Evolutionary conservation across 2,888 invertebrate species (phyloP), one percentile per base, ranked within the genome.

Genomic region (Lasius fuliginosus): DNA sequence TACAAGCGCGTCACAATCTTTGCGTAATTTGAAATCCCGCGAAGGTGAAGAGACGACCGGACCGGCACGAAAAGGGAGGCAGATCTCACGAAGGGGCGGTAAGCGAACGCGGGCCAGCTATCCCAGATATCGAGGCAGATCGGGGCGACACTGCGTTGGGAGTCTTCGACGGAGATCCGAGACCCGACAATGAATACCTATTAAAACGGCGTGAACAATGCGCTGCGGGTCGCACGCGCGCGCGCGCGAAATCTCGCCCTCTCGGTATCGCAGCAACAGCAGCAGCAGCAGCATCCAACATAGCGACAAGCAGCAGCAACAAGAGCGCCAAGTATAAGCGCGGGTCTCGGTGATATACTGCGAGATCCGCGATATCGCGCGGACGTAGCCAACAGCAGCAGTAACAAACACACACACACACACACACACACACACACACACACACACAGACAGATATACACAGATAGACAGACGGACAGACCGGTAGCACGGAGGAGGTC

Each of bases 201-300:
- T 94, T 94, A 94, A 94, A 94, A 92, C 91, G 92, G 94, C 92
- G 94, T 92, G 94, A 94, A 94, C 94, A 94, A 94, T 94, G 92
- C 92, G 84, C 65, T 71, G 40, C 83, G 76, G 67, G 82, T 64
- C 87, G 23, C 23, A 23, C 23, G 23, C 23, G 23, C 23, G 87
- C 67, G 71, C 74, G 81, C 86, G 88, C 65, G 76, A 68, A 68
- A 81, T 74, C 81, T 69, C 84, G 82, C 69, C 76, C 84, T 82
- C 82, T 69, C 69, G 83, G 85, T 86, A 90, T 90, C 90, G 88
- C 84, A 83, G 76, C 86, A 79, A 87, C 86, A 86, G 86, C 49
- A 49, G 76, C 86, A 79, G 89, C 86, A 86, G 85, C 84, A 71
- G 64, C 30, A 56, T n/a, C 40, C 53, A 9, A 18, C 36, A 18